These are phyloP conservation scores for Steinernema hermaphroditum DNA, from an alignment of 2,888 invertebrate genomes.

Conservation along the genomic window DNA sequence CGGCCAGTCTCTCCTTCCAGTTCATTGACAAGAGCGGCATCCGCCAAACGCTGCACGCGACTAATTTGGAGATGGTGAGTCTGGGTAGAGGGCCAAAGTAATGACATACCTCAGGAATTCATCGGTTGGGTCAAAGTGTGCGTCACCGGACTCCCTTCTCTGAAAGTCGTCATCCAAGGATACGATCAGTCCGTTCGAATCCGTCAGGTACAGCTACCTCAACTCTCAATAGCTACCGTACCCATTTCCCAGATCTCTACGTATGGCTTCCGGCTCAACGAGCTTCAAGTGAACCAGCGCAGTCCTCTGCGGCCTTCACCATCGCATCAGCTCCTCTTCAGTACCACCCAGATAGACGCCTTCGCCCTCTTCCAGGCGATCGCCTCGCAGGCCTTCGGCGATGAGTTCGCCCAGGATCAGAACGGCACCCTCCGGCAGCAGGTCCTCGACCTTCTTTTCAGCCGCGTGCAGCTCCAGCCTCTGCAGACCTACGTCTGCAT, in stretches of 20 bases:
- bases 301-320: slow-evolving; percentile 48
- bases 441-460: slow-evolving; percentile 65
- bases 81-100: neutral
- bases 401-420: slow-evolving; percentile 59
- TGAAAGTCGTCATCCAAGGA: slow-evolving; percentile 85
- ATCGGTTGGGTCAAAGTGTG: slow-evolving; percentile 83
- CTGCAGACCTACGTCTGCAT: slow-evolving; percentile 64
- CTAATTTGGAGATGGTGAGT: slow-evolving; percentile 42
- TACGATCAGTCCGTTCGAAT: slow-evolving; percentile 86
- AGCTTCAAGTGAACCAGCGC: neutral
- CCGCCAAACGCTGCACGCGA: slow-evolving; percentile 39
- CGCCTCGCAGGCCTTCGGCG: slow-evolving; percentile 74
- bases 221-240: neutral
- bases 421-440: slow-evolving; percentile 58
- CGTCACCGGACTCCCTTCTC: slow-evolving; percentile 43
- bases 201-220: slow-evolving; percentile 73
- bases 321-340: slow-evolving; percentile 69
- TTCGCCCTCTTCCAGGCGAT: slow-evolving; percentile 80
- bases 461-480: slow-evolving; percentile 63
- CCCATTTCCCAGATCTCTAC: neutral
- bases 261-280: neutral
- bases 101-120: slow-evolving; percentile 58
- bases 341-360: slow-evolving; percentile 68
- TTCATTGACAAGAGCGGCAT: slow-evolving; percentile 21
- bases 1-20: slow-evolving; percentile 31